phyloP scores from a whole-genome alignment of 2,113 vertebrate species.

The Osmerus eperlanus region DNA sequence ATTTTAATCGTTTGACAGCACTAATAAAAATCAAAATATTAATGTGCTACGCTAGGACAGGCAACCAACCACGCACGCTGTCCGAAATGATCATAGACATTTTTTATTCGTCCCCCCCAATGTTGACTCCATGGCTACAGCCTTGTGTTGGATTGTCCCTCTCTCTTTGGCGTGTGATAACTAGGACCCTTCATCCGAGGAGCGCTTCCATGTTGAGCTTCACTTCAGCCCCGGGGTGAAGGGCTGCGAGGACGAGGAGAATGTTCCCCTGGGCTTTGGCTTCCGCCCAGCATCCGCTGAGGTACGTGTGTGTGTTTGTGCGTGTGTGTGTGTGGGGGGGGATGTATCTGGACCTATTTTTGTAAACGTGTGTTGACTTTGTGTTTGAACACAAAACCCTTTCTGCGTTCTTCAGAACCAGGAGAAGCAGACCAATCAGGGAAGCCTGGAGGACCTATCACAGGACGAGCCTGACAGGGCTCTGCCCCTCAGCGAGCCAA shows the following conservation, averaged over 20 bases:
- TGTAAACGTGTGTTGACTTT: not conserved
- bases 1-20: no score
- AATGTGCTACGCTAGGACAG: no score
- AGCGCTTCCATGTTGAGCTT: slow-evolving; percentile 95
- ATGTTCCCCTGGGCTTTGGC: slow-evolving; percentile 85
- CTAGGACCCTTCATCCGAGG: slow-evolving; percentile 92
- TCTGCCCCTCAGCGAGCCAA: slow-evolving; percentile 68
- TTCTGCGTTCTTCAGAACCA: slow-evolving; percentile 74
- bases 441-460: slow-evolving; percentile 87
- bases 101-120: no score
- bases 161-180: not conserved
- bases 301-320: slow-evolving; percentile 62
- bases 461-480: slow-evolving; percentile 77
- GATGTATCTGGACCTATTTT: not conserved
- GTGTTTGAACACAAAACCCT: not conserved
- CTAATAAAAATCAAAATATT: no score
- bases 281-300: slow-evolving; percentile 93
- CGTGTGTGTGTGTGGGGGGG: not conserved
- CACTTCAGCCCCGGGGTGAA: slow-evolving; percentile 98
- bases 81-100: no score
- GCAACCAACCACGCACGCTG: no score
- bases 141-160: not conserved
- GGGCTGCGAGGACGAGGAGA: slow-evolving; percentile 89
- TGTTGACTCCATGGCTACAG: no score
- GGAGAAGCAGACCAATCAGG: slow-evolving; percentile 84